These are phyloP conservation scores for Pelagia noctiluca DNA, from an alignment of 30 jellyfish, hydroid and myxozoan species.

Conservation along the genomic window DNA sequence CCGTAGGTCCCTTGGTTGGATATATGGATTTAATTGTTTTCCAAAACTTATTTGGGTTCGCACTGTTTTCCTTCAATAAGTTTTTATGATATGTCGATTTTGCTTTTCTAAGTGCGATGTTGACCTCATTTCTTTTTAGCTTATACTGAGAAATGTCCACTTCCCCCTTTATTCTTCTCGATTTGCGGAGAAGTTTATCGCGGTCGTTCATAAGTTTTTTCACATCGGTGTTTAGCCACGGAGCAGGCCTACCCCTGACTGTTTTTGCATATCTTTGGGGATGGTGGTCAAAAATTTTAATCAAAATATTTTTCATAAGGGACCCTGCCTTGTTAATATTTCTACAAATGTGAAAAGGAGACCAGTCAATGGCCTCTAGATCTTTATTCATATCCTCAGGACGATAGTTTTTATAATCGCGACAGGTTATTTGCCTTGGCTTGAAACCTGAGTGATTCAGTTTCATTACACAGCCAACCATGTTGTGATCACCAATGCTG, in stretches of 20 bases:
- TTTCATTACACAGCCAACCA: conserved; percentile 45
- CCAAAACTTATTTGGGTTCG: conserved; percentile 34
- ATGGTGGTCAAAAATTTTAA: conserved; percentile 10
- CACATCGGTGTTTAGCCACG: conserved; percentile 6
- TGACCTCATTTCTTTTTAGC: conserved; percentile 24
- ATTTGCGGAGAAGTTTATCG: conserved; percentile 18
- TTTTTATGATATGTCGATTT: conserved; percentile 9
- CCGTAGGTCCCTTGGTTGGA: conserved; percentile 33
- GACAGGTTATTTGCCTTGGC: conserved; percentile 45
- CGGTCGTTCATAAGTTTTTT: conserved; percentile 18
- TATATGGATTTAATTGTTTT: conserved; percentile 27
- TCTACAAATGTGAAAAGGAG: background rate
- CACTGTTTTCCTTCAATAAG: background rate
- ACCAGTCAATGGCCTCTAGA: conserved; percentile 14
- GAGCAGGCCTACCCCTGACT: conserved; percentile 31
- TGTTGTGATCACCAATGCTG: conserved; percentile 55
- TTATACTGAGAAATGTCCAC: conserved; percentile 23
- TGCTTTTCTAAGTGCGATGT: conserved; percentile 27
- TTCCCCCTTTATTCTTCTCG: conserved; percentile 14
- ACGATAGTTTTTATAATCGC: conserved; percentile 7
- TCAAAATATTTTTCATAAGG: background rate
- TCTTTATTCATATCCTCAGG: conserved; percentile 16
- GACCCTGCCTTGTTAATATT: background rate
- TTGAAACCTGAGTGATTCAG: conserved; percentile 22
- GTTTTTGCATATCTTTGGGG: background rate